Evolutionary conservation across 1,140 invertebrate species (phyloP), one percentile per base, ranked within the genome.

Genomic region (Sycobia sp.): DNA sequence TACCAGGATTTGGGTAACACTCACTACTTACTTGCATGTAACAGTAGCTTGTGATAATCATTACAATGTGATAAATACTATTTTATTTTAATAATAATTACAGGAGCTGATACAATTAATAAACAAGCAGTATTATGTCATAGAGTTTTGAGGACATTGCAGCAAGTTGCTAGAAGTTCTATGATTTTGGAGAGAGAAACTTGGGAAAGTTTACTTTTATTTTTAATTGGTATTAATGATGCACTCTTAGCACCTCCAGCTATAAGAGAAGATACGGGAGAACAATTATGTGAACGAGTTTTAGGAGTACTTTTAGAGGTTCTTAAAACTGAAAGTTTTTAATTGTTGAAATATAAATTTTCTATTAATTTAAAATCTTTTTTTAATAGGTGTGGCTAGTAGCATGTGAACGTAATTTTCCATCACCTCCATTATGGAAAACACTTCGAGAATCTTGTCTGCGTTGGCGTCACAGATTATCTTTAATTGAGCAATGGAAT

Each of bases 41-140:
- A 49, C 27, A 29, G 25, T 34, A 20, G 38, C 25, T 59, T 46
- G 34, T 51, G 23, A 32, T 46, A 39, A 22, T 47, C 44, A 1
- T 38, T n/a, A 47, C 32, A 54, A 44, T 39, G 39, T 50, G 39
- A 47, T 62, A 32, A 43, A 44, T 59, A 34, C 14, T 53, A 47
- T 47, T 57, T 29, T 1, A 32, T 54, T 38, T 54, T n/a, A n/a
- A n/a, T n/a, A 29, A 51, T 22, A 54, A 18, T 9, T 36, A 54
- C 74, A 95, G 93, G 90, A 67, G 85, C 89, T 43, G 94, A 96
- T 78, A 89, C 90, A 8, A 95, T 96, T 47, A 96, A 95, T 74
- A 86, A 93, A 67, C 96, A 99, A 83, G 95, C 95, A 2, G 90
- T 98, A 2, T 83, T 97, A 0, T 99, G 96, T 83, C 96, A 99